phyloP scores from a whole-genome alignment of 2,797 vertebrate species.

The Pampus argenteus region DNA sequence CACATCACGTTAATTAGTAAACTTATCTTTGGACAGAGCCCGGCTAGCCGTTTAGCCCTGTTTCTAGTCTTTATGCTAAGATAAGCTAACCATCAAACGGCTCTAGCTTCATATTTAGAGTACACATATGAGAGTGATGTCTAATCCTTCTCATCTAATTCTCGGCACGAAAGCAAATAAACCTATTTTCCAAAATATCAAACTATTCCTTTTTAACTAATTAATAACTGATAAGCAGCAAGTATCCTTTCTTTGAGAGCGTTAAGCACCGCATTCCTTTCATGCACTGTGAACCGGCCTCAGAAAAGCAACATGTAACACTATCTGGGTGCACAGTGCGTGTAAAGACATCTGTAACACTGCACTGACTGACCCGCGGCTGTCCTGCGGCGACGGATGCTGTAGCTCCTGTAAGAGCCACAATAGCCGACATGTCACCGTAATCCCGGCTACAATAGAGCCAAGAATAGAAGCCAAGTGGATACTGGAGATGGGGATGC shows the following conservation, averaged over 20 bases:
- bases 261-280: background rate
- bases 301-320: constrained; percentile 39
- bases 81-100: background rate
- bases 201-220: background rate
- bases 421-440: constrained; percentile 76
- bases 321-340: constrained; percentile 32
- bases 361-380: constrained; percentile 26
- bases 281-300: constrained; percentile 27
- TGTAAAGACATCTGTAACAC: constrained; percentile 59
- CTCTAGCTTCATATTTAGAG: background rate
- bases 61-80: too few relatives aligned
- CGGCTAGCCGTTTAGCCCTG: too few relatives aligned
- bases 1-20: too few relatives aligned
- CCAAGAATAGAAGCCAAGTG: constrained; percentile 81
- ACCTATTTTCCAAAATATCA: too few relatives aligned
- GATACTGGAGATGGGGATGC: constrained; percentile 73
- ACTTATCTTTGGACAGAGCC: too few relatives aligned
- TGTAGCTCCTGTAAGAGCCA: constrained; percentile 61
- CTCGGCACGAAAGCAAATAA: background rate
- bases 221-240: background rate
- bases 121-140: background rate
- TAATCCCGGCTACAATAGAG: constrained; percentile 74
- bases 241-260: background rate
- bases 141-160: background rate
- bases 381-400: constrained; percentile 61